These are phyloP conservation scores for Drosophila carrolli DNA, from an alignment of 1,140 invertebrate genomes.

Conservation along the genomic window DNA sequence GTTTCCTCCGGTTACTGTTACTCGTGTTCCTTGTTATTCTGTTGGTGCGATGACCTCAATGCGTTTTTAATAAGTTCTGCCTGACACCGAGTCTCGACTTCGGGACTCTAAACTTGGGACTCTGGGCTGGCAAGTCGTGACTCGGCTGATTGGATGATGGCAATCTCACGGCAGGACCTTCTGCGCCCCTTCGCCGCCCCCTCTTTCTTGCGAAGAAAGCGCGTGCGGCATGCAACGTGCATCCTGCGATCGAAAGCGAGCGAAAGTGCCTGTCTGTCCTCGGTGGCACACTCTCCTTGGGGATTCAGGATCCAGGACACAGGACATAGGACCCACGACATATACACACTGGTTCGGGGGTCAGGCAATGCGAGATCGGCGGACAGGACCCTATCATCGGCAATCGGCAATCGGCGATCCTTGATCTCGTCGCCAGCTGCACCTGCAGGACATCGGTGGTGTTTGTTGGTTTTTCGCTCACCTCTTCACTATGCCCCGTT, in stretches of 20 bases:
- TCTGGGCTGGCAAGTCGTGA: constrained; percentile 9
- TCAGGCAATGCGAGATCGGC: constrained; percentile 4
- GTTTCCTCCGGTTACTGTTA: constrained; percentile 7
- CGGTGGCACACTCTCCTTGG: constrained; percentile 27
- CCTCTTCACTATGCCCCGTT: neutral
- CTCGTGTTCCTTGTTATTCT: constrained; percentile 8
- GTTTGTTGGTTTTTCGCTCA: constrained; percentile 38
- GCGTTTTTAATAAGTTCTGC: constrained; percentile 70
- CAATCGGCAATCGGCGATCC: constrained; percentile 39
- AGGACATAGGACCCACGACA: neutral
- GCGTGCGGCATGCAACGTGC: constrained; percentile 67
- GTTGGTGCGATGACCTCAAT: constrained; percentile 59
- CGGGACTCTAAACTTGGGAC: constrained; percentile 2
- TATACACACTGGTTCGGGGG: neutral
- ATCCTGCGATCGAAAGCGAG: constrained; percentile 31
- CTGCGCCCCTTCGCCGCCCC: neutral
- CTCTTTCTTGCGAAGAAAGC: constrained; percentile 29
- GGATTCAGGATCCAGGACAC: constrained; percentile 3
- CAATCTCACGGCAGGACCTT: constrained; percentile 60
- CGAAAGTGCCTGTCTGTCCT: constrained; percentile 38
- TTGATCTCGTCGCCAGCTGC: constrained; percentile 62
- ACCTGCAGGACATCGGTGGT: constrained; percentile 51
- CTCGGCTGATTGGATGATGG: constrained; percentile 71
- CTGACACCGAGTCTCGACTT: constrained; percentile 21
- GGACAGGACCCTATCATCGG: constrained; percentile 45